Base-by-base conservation (phyloP, 1,140 invertebrate species). In the Cecropterus lyciades region DNA sequence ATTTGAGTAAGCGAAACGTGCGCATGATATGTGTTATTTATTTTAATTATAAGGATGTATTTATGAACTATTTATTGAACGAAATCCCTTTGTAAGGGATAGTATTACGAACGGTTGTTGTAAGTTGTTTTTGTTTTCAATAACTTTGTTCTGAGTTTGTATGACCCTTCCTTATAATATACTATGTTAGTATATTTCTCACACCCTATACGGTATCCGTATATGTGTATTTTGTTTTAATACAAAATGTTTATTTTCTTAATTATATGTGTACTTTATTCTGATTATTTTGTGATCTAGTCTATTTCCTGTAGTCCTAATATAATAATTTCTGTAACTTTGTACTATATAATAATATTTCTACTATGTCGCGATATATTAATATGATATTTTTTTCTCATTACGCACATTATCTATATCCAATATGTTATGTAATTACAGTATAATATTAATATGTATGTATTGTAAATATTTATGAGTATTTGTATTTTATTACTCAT, bases 181-280 rank as follows among this genome's bases (percentile, higher is more conserved):
- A 89, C 89, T 91, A 87, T 79, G 82, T 87, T 87, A 91, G 89
- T 89, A 89, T 89, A 77, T 80, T 69, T 85, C n/a, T 77, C 71
- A 82, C 43, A 87, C 79, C 75, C 71, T 85, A 80, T 91, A 91
- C 89, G 89, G 89, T 89, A 91, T 91, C 89, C 89, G 89, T 91
- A 89, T 89, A 79, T 87, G 86, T 89, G 82, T 85, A 80, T n/a
- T 83, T 83, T 86, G 80, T 84, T 76, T 72, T 81, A 65, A 60
- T 27, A 84, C 76, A n/a, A 84, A 75, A 85, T 69, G 66, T 63
- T 73, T 73, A 43, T 75, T 69, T 60, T 66, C 65, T 57, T 75
- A 65, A 56, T 53, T 69, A 63, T 72, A 63, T 67, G 59, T 57
- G 66, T 67, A 43, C 16, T 65, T 46, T 66, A 24, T 57, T 17